Base-by-base conservation (phyloP, 1,140 invertebrate genomes). In the Carposina sasakii region DNA sequence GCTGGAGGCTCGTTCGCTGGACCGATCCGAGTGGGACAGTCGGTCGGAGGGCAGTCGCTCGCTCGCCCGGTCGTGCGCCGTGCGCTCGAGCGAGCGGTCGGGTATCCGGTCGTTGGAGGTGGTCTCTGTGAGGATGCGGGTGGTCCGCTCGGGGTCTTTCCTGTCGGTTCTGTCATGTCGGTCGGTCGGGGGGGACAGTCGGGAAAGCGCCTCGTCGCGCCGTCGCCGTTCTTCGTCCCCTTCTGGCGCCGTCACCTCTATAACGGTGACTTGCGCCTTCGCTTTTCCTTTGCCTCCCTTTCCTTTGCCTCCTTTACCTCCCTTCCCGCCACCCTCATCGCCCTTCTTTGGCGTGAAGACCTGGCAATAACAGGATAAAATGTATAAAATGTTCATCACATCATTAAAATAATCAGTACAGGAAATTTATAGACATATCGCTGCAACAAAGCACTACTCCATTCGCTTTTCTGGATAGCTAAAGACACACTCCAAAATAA, bases 261-360 rank as follows among this genome's bases (percentile, higher is more conserved):
- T 85, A 22, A 86, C 78, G 20, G 89, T 89, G 81, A 91, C 57
- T 83, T 91, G 75, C 1, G 86, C 86, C 31, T 89, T 89, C 1
- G 86, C 86, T 30, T 89, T 89, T 4, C 88, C 89, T 53, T 89
- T 90, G 0, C 88, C 88, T 1, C 89, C 89, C 49, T 90, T 90
- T 2, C 86, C 88, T 40, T 89, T 89, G 6, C 88, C 88, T 12
- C 88, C 88, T 15, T 89, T 89, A 3, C 89, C 89, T 15, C 87
- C 87, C 58, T 89, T 89, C 0, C 88, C 88, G 12, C 89, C 89
- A 48, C 86, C 81, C 57, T 89, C 89, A 24, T 87, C 87, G 28
- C 86, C 81, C 48, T 88, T 89, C 53, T 66, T 76, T 8, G 76
- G 73, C 2, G 84, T 79, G 51, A 81, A 83, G 12, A 83, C 76